These are phyloP conservation scores for Siderastrea radians DNA, from an alignment of 92 coral and sea anemone genomes.

Conservation along the genomic window DNA sequence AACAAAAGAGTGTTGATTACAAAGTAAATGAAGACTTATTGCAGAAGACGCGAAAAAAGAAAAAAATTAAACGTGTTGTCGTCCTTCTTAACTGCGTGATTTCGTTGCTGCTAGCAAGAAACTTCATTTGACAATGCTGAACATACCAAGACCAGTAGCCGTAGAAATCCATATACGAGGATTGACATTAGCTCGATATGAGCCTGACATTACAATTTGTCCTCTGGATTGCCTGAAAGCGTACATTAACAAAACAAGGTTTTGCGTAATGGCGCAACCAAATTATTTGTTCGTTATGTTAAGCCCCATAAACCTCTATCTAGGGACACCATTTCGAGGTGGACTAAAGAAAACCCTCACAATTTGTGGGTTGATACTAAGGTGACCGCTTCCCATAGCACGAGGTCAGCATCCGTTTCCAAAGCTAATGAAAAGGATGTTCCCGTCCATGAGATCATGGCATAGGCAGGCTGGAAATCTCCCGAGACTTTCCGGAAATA, in stretches of 20 bases:
- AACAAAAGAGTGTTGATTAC: too few species aligned
- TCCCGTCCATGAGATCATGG: constrained; percentile 42
- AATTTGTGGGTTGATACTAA: constrained; percentile 48
- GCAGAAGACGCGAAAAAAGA: too few species aligned
- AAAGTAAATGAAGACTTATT: too few species aligned
- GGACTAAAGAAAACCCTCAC: constrained; percentile 10
- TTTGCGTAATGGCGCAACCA: not conserved
- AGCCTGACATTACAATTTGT: constrained; percentile 43
- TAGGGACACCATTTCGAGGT: constrained; percentile 33
- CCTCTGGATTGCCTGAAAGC: constrained; percentile 26
- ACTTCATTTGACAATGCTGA: constrained; percentile 10
- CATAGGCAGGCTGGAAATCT: constrained; percentile 48
- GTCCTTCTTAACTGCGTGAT: too few species aligned
- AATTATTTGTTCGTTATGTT: constrained; percentile 22
- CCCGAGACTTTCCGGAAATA: constrained; percentile 29
- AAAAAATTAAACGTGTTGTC: too few species aligned
- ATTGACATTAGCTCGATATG: constrained; percentile 22
- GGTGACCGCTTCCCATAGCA: constrained; percentile 56
- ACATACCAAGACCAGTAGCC: constrained; percentile 48
- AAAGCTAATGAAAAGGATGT: constrained; percentile 41
- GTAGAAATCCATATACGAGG: not conserved
- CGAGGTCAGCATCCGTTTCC: constrained; percentile 63
- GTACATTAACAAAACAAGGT: constrained; percentile 38
- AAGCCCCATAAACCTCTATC: constrained; percentile 25
- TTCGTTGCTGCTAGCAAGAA: too few species aligned